Evolutionary conservation across 2,113 vertebrate genomes (phyloP).

Genomic region (Heterocephalus glaber): DNA sequence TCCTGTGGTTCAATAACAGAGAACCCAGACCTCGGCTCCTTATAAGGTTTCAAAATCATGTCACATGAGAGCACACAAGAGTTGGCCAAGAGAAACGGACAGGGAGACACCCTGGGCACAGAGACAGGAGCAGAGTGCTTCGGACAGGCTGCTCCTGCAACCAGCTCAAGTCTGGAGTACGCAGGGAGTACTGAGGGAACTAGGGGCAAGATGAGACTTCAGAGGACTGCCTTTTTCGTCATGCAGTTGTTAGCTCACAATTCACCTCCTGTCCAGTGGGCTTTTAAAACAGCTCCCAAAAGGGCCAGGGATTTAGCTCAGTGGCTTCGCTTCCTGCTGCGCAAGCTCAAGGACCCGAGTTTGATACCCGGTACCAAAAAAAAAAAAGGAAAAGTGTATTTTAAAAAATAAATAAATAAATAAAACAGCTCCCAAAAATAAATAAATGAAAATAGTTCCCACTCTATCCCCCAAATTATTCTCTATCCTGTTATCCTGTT

Average conservation of each 20-base stretch:
- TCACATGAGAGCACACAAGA: not conserved
- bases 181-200: not conserved
- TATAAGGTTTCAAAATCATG: conserved; percentile 58
- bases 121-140: not conserved
- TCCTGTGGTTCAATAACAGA: not conserved
- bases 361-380: too few species aligned
- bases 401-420: too few species aligned
- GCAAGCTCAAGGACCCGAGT: too few species aligned
- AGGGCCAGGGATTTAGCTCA: too few species aligned
- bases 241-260: not conserved
- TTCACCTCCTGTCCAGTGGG: not conserved
- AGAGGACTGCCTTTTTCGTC: not conserved
- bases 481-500: not conserved
- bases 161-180: not conserved
- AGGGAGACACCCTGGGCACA: not conserved
- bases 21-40: not conserved
- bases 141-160: not conserved
- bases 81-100: not conserved
- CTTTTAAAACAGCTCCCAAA: not conserved
- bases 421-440: not conserved
- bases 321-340: too few species aligned
- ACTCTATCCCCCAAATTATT: not conserved
- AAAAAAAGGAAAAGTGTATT: too few species aligned
- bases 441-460: not conserved
- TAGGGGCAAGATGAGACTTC: not conserved